Base-by-base conservation (phyloP, 1,140 invertebrate species). In the Pissodes strobi region DNA sequence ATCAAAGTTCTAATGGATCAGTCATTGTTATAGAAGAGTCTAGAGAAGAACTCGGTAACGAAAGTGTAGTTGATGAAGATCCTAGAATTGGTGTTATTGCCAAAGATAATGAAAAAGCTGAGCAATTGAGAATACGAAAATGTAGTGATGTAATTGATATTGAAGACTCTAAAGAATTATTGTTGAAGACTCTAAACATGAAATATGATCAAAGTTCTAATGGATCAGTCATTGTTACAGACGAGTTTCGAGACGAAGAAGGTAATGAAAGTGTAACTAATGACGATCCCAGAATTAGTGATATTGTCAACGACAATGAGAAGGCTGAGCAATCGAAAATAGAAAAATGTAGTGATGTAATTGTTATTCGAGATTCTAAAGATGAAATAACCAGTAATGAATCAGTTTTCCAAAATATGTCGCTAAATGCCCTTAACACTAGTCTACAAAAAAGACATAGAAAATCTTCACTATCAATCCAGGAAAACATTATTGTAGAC, bases 401-500 rank as follows among this genome's bases (percentile, higher is more conserved):
- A 37, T 30, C 46, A 21, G 2, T 37, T 3, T 10, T 30, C n/a
- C 10, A 58, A 21, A 45, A 57, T 25, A 15, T n/a, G 9, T 30
- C 22, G 38, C 1, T 59, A 2, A 21, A 37, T 21, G 17, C 18
- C 21, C 12, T 48, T 21, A 41, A 18, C 17, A 25, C 18, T 17
- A n/a, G 23, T 23, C 1, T 41, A 6, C 60, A 39, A 41, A 68
- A 64, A 27, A 25, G 21, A 43, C 13, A 46, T 17, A 39, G 57
- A 60, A 67, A 48, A 39, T 61, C 66, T 9, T 69, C 66, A 1
- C 25, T 70, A 4, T 53, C 39, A 9, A 58, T 70, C 3, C 56
- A 60, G 38, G 66, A 70, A 61, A 68, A 66, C 39, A 66, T 68
- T 34, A 18, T 48, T 8, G 17, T 70, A 9, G 52, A 53, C 15